These are phyloP conservation scores for Macropus fuliginosus DNA, from an alignment of 2,797 vertebrate species.

Conservation along the genomic window DNA sequence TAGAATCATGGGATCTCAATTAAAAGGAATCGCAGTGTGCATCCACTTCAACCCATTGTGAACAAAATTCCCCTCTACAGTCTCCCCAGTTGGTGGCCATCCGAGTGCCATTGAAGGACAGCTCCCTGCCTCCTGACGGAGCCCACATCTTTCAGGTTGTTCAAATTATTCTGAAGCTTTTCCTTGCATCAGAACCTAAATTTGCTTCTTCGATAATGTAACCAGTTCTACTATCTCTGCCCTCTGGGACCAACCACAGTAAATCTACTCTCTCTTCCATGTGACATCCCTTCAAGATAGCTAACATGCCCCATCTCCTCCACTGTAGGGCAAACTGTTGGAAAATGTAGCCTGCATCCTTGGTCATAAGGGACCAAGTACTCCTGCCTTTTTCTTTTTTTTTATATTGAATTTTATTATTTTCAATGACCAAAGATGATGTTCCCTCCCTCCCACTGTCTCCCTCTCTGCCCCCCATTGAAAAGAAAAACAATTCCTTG, in stretches of 20 bases:
- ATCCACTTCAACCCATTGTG: not conserved
- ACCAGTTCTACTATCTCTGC: not conserved
- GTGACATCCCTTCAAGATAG: not conserved
- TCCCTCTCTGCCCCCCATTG: not conserved
- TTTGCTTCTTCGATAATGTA: not conserved
- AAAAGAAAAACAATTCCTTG: not conserved
- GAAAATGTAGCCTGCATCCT: not conserved
- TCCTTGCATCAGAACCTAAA: not conserved
- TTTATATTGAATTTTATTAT: not conserved
- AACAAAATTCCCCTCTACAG: not conserved
- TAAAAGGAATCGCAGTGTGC: not conserved
- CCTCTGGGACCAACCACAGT: not conserved
- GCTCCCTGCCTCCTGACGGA: not conserved
- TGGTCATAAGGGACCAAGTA: not conserved
- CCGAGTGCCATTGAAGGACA: not conserved
- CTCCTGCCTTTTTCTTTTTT: not conserved
- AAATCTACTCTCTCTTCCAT: not conserved
- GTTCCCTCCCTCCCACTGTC: not conserved
- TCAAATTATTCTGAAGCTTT: not conserved
- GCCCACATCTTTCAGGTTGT: not conserved
- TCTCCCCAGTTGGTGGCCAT: not conserved
- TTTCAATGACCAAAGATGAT: not conserved
- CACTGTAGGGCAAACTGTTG: not conserved
- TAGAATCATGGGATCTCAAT: not conserved
- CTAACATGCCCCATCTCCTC: not conserved